These are phyloP conservation scores for Xestia c-nigrum DNA, from an alignment of 2,888 invertebrate genomes.

Conservation along the genomic window DNA sequence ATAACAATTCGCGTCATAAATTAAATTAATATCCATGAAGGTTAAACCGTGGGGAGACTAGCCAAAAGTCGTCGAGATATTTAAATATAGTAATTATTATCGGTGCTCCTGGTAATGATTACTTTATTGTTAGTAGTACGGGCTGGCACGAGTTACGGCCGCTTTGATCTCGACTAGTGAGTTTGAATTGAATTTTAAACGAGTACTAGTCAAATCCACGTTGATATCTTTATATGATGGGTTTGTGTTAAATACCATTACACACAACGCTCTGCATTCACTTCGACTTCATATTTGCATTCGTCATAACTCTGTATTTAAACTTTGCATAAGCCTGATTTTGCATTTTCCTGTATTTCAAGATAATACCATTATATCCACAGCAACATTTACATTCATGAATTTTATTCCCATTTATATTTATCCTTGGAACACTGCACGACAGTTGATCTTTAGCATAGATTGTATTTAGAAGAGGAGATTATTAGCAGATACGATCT, in stretches of 20 bases:
- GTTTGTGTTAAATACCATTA: slow-evolving; percentile 62
- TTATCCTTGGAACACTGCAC: slow-evolving; percentile 48
- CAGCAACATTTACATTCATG: slow-evolving; percentile 60
- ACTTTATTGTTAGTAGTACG: slow-evolving; percentile 78
- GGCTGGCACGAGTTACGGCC: slow-evolving; percentile 75
- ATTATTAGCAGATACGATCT: slow-evolving; percentile 61
- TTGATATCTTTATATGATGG: slow-evolving; percentile 81
- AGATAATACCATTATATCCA: slow-evolving; percentile 53
- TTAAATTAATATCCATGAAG: slow-evolving; percentile 75
- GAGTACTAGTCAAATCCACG: slow-evolving; percentile 75
- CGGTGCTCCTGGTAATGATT: slow-evolving; percentile 66
- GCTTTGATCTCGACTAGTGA: slow-evolving; percentile 84
- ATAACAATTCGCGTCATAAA: slow-evolving; percentile 74
- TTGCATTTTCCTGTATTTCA: slow-evolving; percentile 57
- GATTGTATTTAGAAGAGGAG: slow-evolving; percentile 59
- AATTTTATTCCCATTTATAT: slow-evolving; percentile 58
- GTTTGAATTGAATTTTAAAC: slow-evolving; percentile 76
- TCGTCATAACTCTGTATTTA: slow-evolving; percentile 69
- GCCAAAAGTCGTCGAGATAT: slow-evolving; percentile 69
- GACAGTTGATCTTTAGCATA: slow-evolving; percentile 46
- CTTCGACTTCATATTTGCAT: slow-evolving; percentile 66
- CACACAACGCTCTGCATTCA: slow-evolving; percentile 45
- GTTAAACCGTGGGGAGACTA: slow-evolving; percentile 69
- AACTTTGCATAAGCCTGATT: slow-evolving; percentile 57
- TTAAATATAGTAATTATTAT: slow-evolving; percentile 73